Evolutionary conservation across 2,888 invertebrate species (phyloP).

Genomic region (Acleris emargana): DNA sequence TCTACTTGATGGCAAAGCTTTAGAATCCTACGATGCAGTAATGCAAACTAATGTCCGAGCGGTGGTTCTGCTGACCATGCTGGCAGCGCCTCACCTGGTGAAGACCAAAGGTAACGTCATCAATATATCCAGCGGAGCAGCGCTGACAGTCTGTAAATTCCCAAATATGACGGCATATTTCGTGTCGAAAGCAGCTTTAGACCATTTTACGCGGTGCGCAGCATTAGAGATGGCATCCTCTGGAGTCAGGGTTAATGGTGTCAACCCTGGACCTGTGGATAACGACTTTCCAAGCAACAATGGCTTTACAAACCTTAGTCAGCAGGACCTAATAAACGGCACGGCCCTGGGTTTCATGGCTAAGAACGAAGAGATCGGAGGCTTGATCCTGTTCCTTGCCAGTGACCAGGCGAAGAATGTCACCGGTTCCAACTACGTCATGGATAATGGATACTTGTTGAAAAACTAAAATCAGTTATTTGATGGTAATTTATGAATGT

Average conservation of each 20-base stretch:
- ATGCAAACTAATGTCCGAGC: slow-evolving; percentile 52
- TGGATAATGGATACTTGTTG: slow-evolving; percentile 21
- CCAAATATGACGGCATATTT: slow-evolving; percentile 69
- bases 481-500: too few species aligned
- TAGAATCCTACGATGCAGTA: slow-evolving; percentile 49
- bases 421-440: slow-evolving; percentile 21
- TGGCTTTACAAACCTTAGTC: neutral
- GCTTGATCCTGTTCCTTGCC: slow-evolving; percentile 14
- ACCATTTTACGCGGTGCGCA: slow-evolving; percentile 88
- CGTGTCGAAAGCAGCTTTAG: slow-evolving; percentile 89
- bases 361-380: slow-evolving; percentile 12
- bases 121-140: slow-evolving; percentile 55
- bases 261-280: slow-evolving; percentile 80
- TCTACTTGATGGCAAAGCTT: slow-evolving; percentile 44
- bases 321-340: neutral
- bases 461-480: slow-evolving; percentile 7
- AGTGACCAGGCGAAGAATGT: slow-evolving; percentile 17
- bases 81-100: slow-evolving; percentile 50
- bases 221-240: slow-evolving; percentile 85
- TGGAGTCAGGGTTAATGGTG: slow-evolving; percentile 86
- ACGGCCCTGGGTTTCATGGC: slow-evolving; percentile 13
- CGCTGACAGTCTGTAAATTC: slow-evolving; percentile 13
- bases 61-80: slow-evolving; percentile 46
- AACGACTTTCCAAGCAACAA: slow-evolving; percentile 24
- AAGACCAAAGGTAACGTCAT: slow-evolving; percentile 56